Conservation (phyloP, 2,888 invertebrate species). For the Stratiomys singularior region DNA sequence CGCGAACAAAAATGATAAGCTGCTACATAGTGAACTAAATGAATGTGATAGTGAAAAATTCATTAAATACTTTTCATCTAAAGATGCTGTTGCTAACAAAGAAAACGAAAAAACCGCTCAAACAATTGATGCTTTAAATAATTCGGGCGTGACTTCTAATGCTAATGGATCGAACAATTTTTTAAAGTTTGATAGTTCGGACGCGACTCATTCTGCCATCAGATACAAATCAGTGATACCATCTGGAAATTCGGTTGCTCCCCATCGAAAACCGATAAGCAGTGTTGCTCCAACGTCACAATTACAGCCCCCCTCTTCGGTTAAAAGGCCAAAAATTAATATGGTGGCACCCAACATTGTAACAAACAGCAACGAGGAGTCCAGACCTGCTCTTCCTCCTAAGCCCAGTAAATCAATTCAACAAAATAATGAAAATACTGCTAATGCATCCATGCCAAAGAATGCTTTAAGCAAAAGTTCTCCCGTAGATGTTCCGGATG, state of each 20-base stretch:
- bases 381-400: slow-evolving; percentile 78
- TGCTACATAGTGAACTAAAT: slow-evolving; percentile 49
- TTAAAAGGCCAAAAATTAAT: slow-evolving; percentile 66
- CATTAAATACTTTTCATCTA: slow-evolving; percentile 55
- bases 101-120: slow-evolving; percentile 67
- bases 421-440: neutral
- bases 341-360: slow-evolving; percentile 64
- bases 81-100: slow-evolving; percentile 58
- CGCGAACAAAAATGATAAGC: neutral
- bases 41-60: slow-evolving; percentile 57
- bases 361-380: slow-evolving; percentile 64
- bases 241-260: slow-evolving; percentile 62
- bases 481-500: slow-evolving; percentile 51
- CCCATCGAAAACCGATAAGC: slow-evolving; percentile 82
- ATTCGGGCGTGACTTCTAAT: slow-evolving; percentile 61
- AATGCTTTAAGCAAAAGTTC: slow-evolving; percentile 56
- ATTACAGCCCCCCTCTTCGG: slow-evolving; percentile 64
- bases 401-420: slow-evolving; percentile 74
- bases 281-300: slow-evolving; percentile 85
- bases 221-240: slow-evolving; percentile 64
- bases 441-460: slow-evolving; percentile 54
- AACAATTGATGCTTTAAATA: slow-evolving; percentile 66
- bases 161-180: slow-evolving; percentile 54
- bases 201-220: slow-evolving; percentile 56
- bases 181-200: neutral